Evolutionary conservation across 2,888 invertebrate genomes (phyloP).

Genomic region (Coleophora flavipennella): DNA sequence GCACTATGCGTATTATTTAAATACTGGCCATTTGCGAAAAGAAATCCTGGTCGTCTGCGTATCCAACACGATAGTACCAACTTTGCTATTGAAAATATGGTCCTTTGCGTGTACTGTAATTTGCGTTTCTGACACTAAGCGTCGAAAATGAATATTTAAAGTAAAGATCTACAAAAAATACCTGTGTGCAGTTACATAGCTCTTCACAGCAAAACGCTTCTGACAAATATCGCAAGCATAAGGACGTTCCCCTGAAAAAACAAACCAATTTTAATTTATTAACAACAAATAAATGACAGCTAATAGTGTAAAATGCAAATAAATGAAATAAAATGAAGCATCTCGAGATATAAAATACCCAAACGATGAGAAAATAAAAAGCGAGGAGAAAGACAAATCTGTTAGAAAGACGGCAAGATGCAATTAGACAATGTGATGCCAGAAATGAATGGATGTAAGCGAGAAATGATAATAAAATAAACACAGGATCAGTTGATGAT

Average conservation of each 20-base stretch:
- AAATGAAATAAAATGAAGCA: constrained; percentile 17
- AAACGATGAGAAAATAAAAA: constrained; percentile 25
- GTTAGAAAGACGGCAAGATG: constrained; percentile 72
- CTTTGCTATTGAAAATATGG: too few species aligned
- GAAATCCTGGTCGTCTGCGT: too few species aligned
- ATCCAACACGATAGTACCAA: too few species aligned
- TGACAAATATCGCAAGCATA: constrained; percentile 86
- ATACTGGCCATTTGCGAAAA: too few species aligned
- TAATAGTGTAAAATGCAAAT: not conserved
- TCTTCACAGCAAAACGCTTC: constrained; percentile 86
- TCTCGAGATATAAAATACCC: constrained; percentile 4
- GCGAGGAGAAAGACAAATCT: constrained; percentile 42
- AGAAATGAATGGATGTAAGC: constrained; percentile 59
- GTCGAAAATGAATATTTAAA: too few species aligned
- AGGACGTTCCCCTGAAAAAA: constrained; percentile 78
- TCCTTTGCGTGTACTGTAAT: too few species aligned
- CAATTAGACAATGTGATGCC: constrained; percentile 56
- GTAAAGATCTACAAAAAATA: too few species aligned
- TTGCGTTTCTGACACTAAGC: too few species aligned
- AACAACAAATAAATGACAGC: not conserved
- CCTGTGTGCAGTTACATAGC: constrained; percentile 85
- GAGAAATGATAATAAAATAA: constrained; percentile 47
- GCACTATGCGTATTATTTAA: too few species aligned
- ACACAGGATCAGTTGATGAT: constrained; percentile 46
- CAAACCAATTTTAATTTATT: not conserved